Base-by-base conservation (phyloP, 2,113 vertebrate species). In the Piaya cayana region DNA sequence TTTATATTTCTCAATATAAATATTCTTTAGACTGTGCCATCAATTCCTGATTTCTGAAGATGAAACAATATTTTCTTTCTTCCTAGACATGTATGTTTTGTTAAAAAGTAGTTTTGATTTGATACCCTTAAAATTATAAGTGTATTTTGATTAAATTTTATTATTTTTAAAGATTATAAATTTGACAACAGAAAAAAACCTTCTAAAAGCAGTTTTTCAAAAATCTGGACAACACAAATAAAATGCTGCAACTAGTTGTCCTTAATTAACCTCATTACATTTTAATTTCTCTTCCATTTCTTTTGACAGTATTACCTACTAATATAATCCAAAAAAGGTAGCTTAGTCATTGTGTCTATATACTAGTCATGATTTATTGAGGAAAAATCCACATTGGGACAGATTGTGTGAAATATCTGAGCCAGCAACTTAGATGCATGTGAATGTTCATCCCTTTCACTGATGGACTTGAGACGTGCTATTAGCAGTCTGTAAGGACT, bases 21-120 rank as follows among this genome's bases (percentile, higher is more conserved):
- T 82, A 79, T 80, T 95, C 67, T 53, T 82, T 68, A 80, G 77
- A 63, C 45, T 72, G 21, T 88, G 63, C 74, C 43, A 91, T 95
- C 34, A 49, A 86, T 95, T 95, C 82, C 89, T 96, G 60, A 69
- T 94, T 94, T 93, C 76, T 92, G 80, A 96, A 82, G 42, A 69
- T 85, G 96, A 86, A 96, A 92, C 62, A 95, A 82, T 74, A 68
- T 43, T 71, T 69, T 2, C 93, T 95, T 92, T 96, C 86, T 96
- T 95, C 36, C 74, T 72, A 82, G 63, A 90, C 92, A 85, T 22
- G 15, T 93, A 70, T 4, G 21, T 69, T 93, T 70, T 49, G 30
- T 96, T 94, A 96, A 92, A 93, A 76, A 83, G 29, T 42, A 74
- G 34, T 76, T 90, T 93, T 90, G 56, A 75, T 92, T 85, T 88